These are phyloP conservation scores for Apis laboriosa DNA, from an alignment of 1,140 invertebrate genomes.

Conservation along the genomic window DNA sequence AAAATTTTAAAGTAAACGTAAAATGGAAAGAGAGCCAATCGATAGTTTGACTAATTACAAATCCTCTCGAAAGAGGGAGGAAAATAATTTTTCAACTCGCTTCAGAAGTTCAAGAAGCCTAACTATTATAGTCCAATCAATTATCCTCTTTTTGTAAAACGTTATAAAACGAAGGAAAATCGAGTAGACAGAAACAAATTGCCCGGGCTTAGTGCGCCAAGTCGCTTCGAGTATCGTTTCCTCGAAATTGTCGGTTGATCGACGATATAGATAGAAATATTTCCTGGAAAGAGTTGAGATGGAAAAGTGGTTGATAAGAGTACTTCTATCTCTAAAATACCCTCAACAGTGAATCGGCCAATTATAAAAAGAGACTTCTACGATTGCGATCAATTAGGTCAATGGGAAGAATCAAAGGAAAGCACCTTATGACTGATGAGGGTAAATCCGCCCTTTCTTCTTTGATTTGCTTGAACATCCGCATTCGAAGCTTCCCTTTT, in stretches of 20 bases:
- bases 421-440: neutral
- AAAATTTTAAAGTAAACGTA: too few relatives aligned
- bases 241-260: neutral
- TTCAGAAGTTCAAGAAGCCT: conserved; percentile 38
- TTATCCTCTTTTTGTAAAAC: conserved; percentile 24
- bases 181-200: conserved; percentile 23
- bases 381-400: neutral
- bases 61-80: too few relatives aligned
- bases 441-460: neutral
- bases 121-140: conserved; percentile 58
- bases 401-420: neutral
- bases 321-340: too few relatives aligned
- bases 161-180: conserved; percentile 2
- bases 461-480: neutral
- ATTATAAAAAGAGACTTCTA: neutral
- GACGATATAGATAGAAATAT: too few relatives aligned
- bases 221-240: neutral
- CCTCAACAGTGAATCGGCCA: neutral
- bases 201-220: neutral
- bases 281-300: too few relatives aligned
- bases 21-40: too few relatives aligned
- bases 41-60: too few relatives aligned
- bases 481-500: neutral
- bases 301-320: too few relatives aligned
- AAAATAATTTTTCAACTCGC: neutral